Evolutionary conservation across 2,797 vertebrate genomes (phyloP).

Genomic region (Eremophila alpestris): DNA sequence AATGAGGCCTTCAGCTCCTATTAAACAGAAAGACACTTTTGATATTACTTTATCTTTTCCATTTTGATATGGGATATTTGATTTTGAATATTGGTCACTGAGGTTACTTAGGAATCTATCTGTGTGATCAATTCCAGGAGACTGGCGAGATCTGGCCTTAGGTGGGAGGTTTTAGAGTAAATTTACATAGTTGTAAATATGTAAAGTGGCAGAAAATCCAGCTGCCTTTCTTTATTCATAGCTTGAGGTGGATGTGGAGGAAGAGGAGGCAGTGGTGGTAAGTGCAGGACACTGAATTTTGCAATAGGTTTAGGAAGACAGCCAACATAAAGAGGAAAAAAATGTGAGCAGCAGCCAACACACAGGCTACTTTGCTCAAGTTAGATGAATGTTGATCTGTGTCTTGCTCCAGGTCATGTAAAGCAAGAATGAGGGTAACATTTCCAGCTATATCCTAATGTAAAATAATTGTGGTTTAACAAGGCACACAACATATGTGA

Average conservation of each 20-base stretch:
- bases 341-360: constrained; percentile 75
- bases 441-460: constrained; percentile 1
- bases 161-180: constrained; percentile 9
- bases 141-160: background rate
- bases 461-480: constrained; percentile 1
- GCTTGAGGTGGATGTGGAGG: constrained; percentile 47
- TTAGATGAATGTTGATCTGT: constrained; percentile 32
- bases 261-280: constrained; percentile 17
- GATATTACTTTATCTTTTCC: background rate
- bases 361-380: constrained; percentile 60
- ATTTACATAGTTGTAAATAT: constrained; percentile 42
- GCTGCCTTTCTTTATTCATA: constrained; percentile 60
- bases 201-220: constrained; percentile 48
- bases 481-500: background rate
- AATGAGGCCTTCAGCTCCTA: background rate
- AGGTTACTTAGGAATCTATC: background rate
- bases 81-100: background rate
- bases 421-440: background rate
- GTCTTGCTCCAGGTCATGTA: constrained; percentile 12
- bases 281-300: constrained; percentile 71
- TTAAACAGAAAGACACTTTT: background rate
- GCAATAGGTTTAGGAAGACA: constrained; percentile 80
- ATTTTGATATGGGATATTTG: background rate
- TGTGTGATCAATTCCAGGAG: background rate
- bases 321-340: constrained; percentile 72